Percentiles rank a stretch among this genome's conserved stretches.
Conservation (phyloP, 2,113 vertebrate genomes). For the Pelmatolapia mariae region DNA sequence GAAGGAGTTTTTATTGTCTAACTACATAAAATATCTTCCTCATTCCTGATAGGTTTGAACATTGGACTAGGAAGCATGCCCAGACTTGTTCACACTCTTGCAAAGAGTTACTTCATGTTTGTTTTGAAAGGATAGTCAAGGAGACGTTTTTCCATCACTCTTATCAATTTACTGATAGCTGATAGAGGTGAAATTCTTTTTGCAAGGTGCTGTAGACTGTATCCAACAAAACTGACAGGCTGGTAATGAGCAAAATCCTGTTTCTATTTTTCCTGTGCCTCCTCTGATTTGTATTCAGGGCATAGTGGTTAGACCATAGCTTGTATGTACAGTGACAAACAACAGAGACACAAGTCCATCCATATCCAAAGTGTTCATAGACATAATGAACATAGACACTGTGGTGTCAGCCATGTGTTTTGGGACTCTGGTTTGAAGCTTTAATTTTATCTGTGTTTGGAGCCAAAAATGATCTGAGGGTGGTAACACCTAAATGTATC, state of each 20-base stretch:
- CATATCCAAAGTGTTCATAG: neutral
- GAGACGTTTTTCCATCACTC: neutral
- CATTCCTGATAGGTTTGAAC: conserved; percentile 19
- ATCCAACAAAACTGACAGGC: neutral
- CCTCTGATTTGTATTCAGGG: neutral
- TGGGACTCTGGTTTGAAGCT: neutral
- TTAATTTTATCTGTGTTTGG: neutral
- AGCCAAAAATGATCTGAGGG: neutral
- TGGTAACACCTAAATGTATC: neutral
- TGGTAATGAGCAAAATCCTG: neutral
- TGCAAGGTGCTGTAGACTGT: neutral
- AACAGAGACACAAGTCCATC: neutral
- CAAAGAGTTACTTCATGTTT: neutral
- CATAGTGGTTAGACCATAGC: too few species aligned
- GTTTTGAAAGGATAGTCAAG: neutral
- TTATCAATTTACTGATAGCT: neutral
- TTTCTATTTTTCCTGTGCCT: neutral
- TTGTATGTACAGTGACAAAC: neutral
- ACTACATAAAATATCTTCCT: conserved; percentile 10
- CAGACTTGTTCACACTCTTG: neutral
- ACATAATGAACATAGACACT: neutral
- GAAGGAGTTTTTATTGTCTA: neutral
- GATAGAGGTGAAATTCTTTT: neutral
- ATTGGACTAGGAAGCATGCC: neutral
- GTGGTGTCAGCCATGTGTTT: neutral